These are phyloP conservation scores for Sphaerophoria rueppellii DNA, from an alignment of 2,888 invertebrate genomes.

Conservation along the genomic window DNA sequence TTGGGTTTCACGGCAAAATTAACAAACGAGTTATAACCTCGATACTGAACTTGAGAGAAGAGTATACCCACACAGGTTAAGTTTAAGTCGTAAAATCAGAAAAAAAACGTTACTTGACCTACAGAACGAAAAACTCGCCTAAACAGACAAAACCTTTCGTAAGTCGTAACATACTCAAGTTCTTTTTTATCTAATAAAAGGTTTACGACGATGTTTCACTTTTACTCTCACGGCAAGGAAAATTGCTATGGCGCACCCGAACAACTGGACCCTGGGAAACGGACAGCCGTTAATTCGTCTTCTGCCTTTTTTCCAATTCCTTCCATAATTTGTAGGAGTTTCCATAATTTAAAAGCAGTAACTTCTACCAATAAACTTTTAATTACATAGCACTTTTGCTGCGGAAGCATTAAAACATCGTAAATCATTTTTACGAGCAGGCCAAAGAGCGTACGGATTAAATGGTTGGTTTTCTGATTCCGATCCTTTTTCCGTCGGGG, in stretches of 20 bases:
- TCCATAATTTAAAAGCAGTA: conserved; percentile 7
- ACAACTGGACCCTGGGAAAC: conserved; percentile 3
- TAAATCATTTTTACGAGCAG: conserved; percentile 65
- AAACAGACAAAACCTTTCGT: no score
- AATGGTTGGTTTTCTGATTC: background rate
- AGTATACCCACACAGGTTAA: no score
- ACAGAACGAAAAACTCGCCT: no score
- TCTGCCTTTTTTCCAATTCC: background rate
- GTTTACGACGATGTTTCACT: conserved; percentile 37
- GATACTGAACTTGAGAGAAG: no score
- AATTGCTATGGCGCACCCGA: conserved; percentile 52
- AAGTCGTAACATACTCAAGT: no score
- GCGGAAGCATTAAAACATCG: conserved; percentile 33
- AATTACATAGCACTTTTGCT: conserved; percentile 37
- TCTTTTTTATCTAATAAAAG: background rate
- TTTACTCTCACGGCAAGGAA: conserved; percentile 39
- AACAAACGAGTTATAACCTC: no score
- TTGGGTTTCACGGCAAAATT: no score
- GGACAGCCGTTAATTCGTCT: background rate
- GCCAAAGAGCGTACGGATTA: conserved; percentile 16
- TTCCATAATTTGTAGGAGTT: background rate
- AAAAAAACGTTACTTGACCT: no score
- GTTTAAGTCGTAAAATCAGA: no score
- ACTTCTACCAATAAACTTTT: conserved; percentile 45
- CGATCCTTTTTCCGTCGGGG: no score